Evolutionary conservation across 2,888 invertebrate genomes (phyloP).

Genomic region (Adineta ricciae): DNA sequence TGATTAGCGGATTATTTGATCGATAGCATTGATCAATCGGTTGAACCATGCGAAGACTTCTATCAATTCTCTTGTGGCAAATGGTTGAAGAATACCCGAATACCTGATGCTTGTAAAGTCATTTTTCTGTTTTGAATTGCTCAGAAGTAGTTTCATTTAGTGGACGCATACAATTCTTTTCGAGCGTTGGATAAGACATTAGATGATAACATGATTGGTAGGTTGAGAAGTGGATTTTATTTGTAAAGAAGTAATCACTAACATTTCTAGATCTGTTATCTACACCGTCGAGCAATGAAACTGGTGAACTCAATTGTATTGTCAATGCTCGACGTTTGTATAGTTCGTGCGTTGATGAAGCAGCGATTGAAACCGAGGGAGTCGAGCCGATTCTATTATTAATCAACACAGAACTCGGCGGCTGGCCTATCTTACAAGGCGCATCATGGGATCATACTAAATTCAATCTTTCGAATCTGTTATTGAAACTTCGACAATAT

Average conservation of each 20-base stretch:
- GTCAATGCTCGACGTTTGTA: conserved; percentile 26
- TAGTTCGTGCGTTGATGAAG: conserved; percentile 24
- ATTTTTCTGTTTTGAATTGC: not conserved
- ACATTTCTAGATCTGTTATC: not conserved
- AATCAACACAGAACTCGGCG: conserved; percentile 24
- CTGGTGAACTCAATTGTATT: not conserved
- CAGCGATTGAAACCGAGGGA: not conserved
- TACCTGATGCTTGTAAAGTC: conserved; percentile 27
- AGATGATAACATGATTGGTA: too few species aligned
- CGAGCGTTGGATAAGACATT: not conserved
- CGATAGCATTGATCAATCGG: not conserved
- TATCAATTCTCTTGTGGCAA: conserved; percentile 29
- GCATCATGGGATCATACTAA: not conserved
- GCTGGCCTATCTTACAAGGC: conserved; percentile 19
- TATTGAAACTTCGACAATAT: conserved; percentile 10
- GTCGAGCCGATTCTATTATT: not conserved
- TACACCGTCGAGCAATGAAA: not conserved
- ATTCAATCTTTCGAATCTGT: not conserved
- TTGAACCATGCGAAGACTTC: conserved; percentile 23
- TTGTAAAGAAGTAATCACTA: too few species aligned
- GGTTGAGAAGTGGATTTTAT: too few species aligned
- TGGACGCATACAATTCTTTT: conserved; percentile 23
- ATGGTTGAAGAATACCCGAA: conserved; percentile 20
- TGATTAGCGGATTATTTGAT: not conserved
- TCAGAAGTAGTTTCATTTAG: not conserved